Percentiles rank a stretch among this genome's conserved stretches.
Evolutionary conservation across 2,797 vertebrate species (phyloP).

Genomic region (Manis crassicaudata): DNA sequence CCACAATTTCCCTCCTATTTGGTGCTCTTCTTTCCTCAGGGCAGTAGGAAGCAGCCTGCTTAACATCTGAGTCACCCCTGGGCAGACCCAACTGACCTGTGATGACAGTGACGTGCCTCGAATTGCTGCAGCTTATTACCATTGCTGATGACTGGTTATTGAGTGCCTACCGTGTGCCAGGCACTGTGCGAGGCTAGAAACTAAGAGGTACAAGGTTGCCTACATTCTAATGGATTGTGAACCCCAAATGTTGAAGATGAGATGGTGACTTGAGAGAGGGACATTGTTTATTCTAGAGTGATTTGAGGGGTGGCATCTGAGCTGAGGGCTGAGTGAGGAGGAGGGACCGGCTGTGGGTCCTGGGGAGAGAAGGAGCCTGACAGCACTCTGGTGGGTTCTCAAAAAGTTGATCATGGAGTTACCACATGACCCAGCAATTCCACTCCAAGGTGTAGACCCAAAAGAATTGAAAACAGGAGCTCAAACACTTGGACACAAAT

Average conservation of each 20-base stretch:
- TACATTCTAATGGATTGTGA: neutral
- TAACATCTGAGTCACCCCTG: conserved; percentile 7
- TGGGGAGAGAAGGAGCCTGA: neutral
- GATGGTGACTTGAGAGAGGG: neutral
- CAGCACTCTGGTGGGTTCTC: neutral
- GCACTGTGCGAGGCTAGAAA: neutral
- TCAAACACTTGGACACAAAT: neutral
- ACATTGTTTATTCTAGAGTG: too few relatives aligned
- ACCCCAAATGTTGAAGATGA: neutral
- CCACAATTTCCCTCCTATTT: neutral
- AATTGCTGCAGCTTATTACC: neutral
- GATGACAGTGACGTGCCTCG: neutral
- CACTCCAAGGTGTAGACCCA: neutral
- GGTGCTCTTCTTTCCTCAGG: neutral
- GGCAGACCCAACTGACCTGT: neutral
- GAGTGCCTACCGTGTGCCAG: neutral
- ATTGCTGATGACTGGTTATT: neutral
- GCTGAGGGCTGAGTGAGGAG: neutral
- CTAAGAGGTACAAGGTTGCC: rapidly evolving
- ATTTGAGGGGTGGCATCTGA: neutral
- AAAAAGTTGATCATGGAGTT: neutral
- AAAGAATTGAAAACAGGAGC: neutral
- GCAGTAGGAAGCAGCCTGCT: neutral
- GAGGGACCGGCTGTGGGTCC: neutral
- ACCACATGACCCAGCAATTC: neutral